These are phyloP conservation scores for Meganola albula DNA, from an alignment of 2,888 invertebrate genomes.

Conservation along the genomic window DNA sequence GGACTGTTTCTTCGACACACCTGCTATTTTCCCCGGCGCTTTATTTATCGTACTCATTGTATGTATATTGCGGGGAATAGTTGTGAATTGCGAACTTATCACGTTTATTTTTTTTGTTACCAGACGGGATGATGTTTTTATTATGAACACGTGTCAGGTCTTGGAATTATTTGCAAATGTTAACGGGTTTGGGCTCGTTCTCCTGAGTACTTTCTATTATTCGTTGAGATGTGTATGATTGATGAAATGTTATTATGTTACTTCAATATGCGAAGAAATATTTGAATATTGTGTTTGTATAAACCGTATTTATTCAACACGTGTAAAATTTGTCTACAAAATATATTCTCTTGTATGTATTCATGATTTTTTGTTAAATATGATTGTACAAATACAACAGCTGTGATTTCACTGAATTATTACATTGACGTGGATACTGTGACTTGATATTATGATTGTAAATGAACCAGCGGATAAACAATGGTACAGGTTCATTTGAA, in stretches of 20 bases:
- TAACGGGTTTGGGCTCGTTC: constrained; percentile 49
- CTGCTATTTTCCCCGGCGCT: constrained; percentile 51
- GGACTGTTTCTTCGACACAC: constrained; percentile 57
- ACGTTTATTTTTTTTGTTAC: constrained; percentile 39
- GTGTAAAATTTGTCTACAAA: too few species aligned
- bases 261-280: constrained; percentile 9
- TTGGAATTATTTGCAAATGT: constrained; percentile 61
- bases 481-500: too few species aligned
- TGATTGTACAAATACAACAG: too few species aligned
- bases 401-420: too few species aligned
- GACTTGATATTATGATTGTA: too few species aligned
- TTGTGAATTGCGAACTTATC: constrained; percentile 61
- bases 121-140: constrained; percentile 64
- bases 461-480: too few species aligned
- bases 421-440: too few species aligned
- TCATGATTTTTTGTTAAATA: too few species aligned
- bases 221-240: constrained; percentile 37
- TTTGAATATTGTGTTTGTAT: constrained; percentile 5
- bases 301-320: too few species aligned
- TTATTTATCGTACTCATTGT: constrained; percentile 57
- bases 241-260: constrained; percentile 28
- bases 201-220: constrained; percentile 47
- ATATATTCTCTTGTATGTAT: too few species aligned
- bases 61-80: constrained; percentile 56
- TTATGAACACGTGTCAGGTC: constrained; percentile 65